These are phyloP conservation scores for Protonibea diacanthus DNA, from an alignment of 2,797 vertebrate genomes.

Conservation along the genomic window DNA sequence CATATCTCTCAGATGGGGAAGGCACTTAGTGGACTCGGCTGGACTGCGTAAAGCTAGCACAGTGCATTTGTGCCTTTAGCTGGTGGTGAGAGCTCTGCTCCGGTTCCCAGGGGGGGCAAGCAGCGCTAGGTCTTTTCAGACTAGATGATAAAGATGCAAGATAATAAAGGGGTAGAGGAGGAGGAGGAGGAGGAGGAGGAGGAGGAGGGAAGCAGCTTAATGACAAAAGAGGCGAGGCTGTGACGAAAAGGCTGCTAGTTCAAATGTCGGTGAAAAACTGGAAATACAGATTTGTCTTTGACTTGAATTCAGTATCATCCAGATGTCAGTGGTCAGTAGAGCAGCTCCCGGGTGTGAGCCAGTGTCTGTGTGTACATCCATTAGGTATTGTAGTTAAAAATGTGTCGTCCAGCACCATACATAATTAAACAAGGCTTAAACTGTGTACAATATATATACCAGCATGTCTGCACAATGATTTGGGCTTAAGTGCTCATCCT, in stretches of 20 bases:
- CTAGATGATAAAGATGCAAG: conserved; percentile 71
- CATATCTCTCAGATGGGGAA: conserved; percentile 67
- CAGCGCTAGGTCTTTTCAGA: conserved; percentile 65
- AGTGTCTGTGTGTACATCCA: not conserved
- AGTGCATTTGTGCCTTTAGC: conserved; percentile 68
- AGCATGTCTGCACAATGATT: conserved; percentile 11
- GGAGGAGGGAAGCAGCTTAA: conserved; percentile 40
- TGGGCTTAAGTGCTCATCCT: conserved; percentile 11
- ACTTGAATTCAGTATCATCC: conserved; percentile 18
- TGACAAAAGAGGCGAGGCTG: conserved; percentile 44
- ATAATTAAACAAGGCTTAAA: conserved; percentile 23
- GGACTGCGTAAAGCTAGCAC: conserved; percentile 55
- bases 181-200: not conserved
- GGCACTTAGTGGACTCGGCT: conserved; percentile 73
- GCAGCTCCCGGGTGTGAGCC: conserved; percentile 17
- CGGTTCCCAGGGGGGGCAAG: conserved; percentile 62
- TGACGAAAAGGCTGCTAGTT: conserved; percentile 52
- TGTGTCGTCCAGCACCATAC: conserved; percentile 10
- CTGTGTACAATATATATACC: not conserved
- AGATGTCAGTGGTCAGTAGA: conserved; percentile 23
- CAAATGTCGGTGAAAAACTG: conserved; percentile 24
- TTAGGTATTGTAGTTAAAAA: conserved; percentile 15
- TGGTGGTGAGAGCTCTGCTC: conserved; percentile 63
- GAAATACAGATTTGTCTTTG: conserved; percentile 28
- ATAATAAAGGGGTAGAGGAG: conserved; percentile 48